Percentiles rank a stretch among this genome's conserved stretches.
These are phyloP conservation scores for Macrobrachium rosenbergii DNA, from an alignment of 1,140 invertebrate species.

Conservation along the genomic window DNA sequence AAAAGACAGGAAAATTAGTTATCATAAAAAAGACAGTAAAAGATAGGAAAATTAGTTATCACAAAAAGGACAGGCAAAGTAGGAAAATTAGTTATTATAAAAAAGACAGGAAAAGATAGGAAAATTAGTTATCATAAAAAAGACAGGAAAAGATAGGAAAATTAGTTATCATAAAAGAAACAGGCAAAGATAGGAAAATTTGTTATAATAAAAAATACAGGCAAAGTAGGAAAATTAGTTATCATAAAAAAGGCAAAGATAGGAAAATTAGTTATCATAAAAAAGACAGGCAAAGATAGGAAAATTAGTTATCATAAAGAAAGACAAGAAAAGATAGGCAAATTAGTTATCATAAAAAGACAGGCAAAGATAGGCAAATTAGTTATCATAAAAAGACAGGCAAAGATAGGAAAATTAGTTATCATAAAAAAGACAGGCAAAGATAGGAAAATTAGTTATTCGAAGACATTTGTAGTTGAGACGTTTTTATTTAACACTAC, in stretches of 20 bases:
- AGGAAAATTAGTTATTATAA: too few species aligned
- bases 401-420: not conserved
- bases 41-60: too few species aligned
- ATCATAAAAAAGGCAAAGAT: not conserved
- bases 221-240: not conserved
- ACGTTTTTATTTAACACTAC: too few species aligned
- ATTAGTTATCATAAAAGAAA: too few species aligned
- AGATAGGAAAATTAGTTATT: too few species aligned
- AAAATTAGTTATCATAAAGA: too few species aligned
- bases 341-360: not conserved
- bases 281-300: not conserved
- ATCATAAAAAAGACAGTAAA: not conserved
- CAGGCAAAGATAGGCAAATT: not conserved
- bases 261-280: too few species aligned
- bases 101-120: not conserved
- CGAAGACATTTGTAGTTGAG: too few species aligned
- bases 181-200: not conserved
- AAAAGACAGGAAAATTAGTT: not conserved
- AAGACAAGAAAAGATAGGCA: not conserved
- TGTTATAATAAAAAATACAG: not conserved
- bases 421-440: not conserved
- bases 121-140: too few species aligned
- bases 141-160: not conserved
- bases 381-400: not conserved
- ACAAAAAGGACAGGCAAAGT: not conserved